These are phyloP conservation scores for Microchrysa polita DNA, from an alignment of 2,888 invertebrate species.

Conservation along the genomic window DNA sequence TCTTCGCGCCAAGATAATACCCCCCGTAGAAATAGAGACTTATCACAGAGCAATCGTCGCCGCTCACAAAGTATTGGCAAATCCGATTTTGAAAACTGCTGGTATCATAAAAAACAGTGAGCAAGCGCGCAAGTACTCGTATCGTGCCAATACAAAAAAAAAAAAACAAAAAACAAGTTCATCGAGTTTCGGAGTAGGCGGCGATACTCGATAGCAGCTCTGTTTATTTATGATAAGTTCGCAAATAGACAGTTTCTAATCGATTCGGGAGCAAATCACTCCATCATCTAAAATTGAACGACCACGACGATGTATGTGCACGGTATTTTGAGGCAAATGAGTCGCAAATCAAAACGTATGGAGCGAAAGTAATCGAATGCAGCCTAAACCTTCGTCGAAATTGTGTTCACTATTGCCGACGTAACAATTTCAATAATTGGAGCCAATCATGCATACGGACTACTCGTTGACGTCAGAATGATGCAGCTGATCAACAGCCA, in stretches of 20 bases:
- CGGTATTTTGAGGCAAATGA: too few species aligned
- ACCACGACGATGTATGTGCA: neutral
- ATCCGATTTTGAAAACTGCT: neutral
- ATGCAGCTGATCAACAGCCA: neutral
- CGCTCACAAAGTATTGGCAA: neutral
- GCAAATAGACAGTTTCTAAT: neutral
- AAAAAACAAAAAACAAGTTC: neutral
- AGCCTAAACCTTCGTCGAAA: too few species aligned
- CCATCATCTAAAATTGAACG: neutral
- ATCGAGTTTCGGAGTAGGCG: neutral
- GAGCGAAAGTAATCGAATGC: too few species aligned
- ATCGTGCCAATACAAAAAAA: neutral
- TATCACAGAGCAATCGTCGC: neutral
- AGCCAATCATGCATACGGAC: neutral
- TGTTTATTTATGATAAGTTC: neutral
- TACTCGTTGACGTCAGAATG: neutral
- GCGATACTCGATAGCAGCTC: neutral
- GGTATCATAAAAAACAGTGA: neutral
- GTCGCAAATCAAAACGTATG: too few species aligned
- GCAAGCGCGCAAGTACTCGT: neutral
- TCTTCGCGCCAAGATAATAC: neutral
- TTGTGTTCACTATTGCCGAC: neutral
- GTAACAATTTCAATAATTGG: neutral
- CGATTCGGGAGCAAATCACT: neutral
- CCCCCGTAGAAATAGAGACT: neutral